Percentiles rank a stretch among this genome's conserved stretches.
These are phyloP conservation scores for Machimus rusticus DNA, from an alignment of 2,888 invertebrate genomes.

Conservation along the genomic window DNA sequence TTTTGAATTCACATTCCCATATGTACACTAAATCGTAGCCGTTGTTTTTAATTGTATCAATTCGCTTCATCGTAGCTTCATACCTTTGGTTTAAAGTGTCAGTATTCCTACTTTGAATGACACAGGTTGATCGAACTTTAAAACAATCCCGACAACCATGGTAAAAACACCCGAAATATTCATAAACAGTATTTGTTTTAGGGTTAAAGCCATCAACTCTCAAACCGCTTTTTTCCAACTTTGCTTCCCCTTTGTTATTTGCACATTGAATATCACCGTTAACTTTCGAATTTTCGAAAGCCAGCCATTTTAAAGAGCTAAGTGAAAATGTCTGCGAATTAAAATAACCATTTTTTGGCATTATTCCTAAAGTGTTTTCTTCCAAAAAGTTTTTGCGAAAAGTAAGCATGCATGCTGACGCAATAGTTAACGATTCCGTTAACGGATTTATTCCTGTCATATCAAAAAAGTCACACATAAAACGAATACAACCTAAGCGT, in stretches of 20 bases:
- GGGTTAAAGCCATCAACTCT: neutral
- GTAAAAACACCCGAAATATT: neutral
- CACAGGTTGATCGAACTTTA: neutral
- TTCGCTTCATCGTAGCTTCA: neutral
- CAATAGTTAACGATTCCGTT: conserved; percentile 19
- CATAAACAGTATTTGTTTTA: neutral
- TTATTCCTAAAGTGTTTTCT: neutral
- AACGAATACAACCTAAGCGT: conserved; percentile 23
- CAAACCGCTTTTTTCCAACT: neutral
- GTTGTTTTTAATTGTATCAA: neutral
- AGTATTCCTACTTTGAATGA: neutral
- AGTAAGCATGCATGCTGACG: conserved; percentile 29
- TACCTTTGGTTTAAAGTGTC: neutral
- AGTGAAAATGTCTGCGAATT: neutral
- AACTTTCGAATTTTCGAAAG: neutral
- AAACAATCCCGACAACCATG: conserved; percentile 11
- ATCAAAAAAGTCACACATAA: conserved; percentile 13
- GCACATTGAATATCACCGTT: neutral
- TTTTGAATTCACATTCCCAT: conserved; percentile 3
- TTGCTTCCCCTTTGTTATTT: neutral
- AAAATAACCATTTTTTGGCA: neutral
- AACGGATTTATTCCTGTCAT: neutral
- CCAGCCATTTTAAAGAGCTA: neutral
- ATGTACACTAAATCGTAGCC: conserved; percentile 10
- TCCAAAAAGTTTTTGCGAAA: conserved; percentile 26